A percentile compares a stretch with the other conserved stretches of the same genome.
Conservation (phyloP, 2,797 vertebrate species). For the Ptychadena robeensis region DNA sequence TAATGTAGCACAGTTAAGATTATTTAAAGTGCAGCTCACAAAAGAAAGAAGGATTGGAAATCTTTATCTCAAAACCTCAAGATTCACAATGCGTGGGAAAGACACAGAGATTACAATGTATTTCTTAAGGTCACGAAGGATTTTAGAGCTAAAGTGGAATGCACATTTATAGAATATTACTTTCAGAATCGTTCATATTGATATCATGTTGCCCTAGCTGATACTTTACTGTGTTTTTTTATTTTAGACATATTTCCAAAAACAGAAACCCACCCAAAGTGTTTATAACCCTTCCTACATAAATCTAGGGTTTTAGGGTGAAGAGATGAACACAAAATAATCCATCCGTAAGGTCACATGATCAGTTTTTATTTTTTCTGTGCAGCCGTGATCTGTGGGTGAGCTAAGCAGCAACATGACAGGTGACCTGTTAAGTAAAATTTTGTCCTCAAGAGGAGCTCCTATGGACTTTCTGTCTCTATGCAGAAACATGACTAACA, state of each 20-base stretch:
- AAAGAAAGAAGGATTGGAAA: not conserved
- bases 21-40: constrained; percentile 14
- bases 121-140: not conserved
- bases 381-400: too few species aligned
- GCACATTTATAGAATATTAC: not conserved
- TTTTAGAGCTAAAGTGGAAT: not conserved
- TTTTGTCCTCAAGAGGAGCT: too few species aligned
- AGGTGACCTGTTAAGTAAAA: too few species aligned
- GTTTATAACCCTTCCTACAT: too few species aligned
- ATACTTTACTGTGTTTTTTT: not conserved
- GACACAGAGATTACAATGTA: not conserved
- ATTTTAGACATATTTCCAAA: not conserved
- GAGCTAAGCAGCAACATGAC: too few species aligned
- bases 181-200: not conserved
- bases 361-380: too few species aligned
- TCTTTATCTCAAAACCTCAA: not conserved
- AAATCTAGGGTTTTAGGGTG: too few species aligned
- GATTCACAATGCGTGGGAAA: not conserved
- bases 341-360: too few species aligned
- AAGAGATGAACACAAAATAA: too few species aligned
- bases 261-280: too few species aligned
- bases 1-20: constrained; percentile 32
- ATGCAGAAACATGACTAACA: too few species aligned
- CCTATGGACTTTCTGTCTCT: too few species aligned
- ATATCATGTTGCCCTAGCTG: not conserved